These are phyloP conservation scores for Drosophila limbata DNA, from an alignment of 2,888 invertebrate genomes.

Conservation along the genomic window DNA sequence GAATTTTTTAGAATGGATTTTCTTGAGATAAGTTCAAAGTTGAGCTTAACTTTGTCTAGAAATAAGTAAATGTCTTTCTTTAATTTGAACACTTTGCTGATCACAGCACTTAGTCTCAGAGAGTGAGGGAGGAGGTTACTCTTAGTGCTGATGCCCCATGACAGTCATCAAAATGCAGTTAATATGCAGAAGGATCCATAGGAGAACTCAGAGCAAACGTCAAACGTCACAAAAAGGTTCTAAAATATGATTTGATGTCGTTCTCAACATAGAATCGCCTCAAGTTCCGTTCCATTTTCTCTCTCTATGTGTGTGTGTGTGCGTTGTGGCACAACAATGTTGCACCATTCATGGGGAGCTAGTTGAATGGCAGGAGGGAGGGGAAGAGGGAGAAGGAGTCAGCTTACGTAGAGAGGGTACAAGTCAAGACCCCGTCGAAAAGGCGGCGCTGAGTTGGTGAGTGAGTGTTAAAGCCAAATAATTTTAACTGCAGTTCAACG, in stretches of 20 bases:
- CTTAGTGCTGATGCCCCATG: slow-evolving; percentile 15
- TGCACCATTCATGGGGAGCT: slow-evolving; percentile 62
- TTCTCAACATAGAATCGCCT: slow-evolving; percentile 43
- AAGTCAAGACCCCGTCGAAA: slow-evolving; percentile 65
- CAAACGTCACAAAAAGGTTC: slow-evolving; percentile 51
- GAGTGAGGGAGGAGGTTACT: neutral
- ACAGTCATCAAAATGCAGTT: slow-evolving; percentile 50
- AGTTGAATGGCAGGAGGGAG: slow-evolving; percentile 6
- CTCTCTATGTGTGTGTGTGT: slow-evolving; percentile 10
- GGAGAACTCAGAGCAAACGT: slow-evolving; percentile 40
- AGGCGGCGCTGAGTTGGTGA: slow-evolving; percentile 78
- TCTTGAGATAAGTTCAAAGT: neutral
- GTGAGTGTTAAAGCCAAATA: slow-evolving; percentile 80
- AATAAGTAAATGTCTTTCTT: neutral
- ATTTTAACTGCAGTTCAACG: slow-evolving; percentile 67
- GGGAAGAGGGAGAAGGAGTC: neutral
- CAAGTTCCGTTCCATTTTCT: slow-evolving; percentile 38
- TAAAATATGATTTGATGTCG: slow-evolving; percentile 62
- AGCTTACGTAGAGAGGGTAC: slow-evolving; percentile 1
- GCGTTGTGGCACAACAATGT: slow-evolving; percentile 51
- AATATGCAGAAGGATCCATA: slow-evolving; percentile 40
- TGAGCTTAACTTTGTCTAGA: neutral
- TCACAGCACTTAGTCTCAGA: neutral
- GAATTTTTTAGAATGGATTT: neutral
- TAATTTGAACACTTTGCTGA: neutral